Evolutionary conservation across 2,113 vertebrate genomes (phyloP).

Genomic region (Phocoena phocoena): DNA sequence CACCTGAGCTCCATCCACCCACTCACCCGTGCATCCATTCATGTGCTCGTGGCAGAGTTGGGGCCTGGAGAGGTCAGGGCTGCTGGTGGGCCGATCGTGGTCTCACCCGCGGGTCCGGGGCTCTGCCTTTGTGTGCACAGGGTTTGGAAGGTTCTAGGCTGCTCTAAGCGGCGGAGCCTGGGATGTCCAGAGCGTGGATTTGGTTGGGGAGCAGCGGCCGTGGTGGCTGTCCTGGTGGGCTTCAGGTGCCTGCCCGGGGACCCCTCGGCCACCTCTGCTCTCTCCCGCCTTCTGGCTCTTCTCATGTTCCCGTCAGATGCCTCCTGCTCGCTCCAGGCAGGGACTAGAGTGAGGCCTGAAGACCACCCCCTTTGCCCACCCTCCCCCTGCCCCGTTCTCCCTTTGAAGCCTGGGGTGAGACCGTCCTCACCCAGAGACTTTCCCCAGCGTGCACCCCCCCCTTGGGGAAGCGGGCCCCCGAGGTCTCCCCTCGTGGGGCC

Average conservation of each 20-base stretch:
- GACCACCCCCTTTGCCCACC: not conserved
- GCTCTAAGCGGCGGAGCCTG: not conserved
- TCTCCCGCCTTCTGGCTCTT: not conserved
- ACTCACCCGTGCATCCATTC: not conserved
- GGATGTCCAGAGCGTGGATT: not conserved
- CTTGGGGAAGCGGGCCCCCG: accelerated
- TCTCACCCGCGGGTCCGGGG: not conserved
- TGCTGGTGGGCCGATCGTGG: not conserved
- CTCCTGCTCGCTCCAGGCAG: not conserved
- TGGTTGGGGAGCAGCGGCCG: not conserved
- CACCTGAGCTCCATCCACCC: not conserved
- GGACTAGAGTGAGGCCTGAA: not conserved
- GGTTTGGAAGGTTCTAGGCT: not conserved
- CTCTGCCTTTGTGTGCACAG: not conserved
- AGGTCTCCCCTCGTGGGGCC: too few species aligned
- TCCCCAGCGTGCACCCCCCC: not conserved
- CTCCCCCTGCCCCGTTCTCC: not conserved
- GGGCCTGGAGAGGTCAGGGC: not conserved
- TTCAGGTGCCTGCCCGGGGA: not conserved
- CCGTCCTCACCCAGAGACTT: not conserved
- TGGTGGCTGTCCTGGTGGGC: not conserved
- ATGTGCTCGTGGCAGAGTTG: not conserved
- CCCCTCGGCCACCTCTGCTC: not conserved
- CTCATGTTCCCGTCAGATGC: not conserved
- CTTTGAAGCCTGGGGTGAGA: not conserved